Conservation (phyloP, 1,140 invertebrate genomes). For the Hirudo medicinalis region DNA sequence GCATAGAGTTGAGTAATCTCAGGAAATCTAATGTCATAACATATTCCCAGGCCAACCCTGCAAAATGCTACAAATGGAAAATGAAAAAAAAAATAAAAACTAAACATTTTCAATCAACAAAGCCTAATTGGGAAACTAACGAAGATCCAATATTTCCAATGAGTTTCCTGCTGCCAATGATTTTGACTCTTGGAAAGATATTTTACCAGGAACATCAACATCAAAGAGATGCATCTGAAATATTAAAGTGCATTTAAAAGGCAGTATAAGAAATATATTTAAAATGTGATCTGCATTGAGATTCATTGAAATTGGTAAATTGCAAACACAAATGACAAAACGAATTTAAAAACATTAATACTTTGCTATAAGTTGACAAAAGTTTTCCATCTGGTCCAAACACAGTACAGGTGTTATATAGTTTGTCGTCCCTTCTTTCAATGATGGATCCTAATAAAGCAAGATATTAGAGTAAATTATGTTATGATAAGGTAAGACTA, state of each 20-base stretch:
- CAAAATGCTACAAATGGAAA: constrained; percentile 45
- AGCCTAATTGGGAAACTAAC: constrained; percentile 28
- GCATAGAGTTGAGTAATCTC: constrained; percentile 74
- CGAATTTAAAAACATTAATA: constrained; percentile 23
- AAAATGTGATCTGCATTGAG: not conserved
- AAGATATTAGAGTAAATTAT: constrained; percentile 1
- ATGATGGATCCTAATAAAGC: constrained; percentile 57
- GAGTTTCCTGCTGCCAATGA: constrained; percentile 60
- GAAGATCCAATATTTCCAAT: constrained; percentile 59
- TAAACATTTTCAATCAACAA: constrained; percentile 16
- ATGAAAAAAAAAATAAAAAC: constrained; percentile 6
- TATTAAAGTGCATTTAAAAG: too few species aligned
- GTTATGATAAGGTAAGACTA: not conserved
- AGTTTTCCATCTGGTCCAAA: constrained; percentile 67
- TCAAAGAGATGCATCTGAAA: constrained; percentile 79
- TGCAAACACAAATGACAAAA: not conserved
- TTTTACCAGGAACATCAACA: constrained; percentile 80
- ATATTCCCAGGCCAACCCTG: constrained; percentile 79
- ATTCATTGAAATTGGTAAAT: not conserved
- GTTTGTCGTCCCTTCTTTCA: constrained; percentile 54
- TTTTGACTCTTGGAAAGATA: constrained; percentile 84
- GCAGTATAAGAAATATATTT: not conserved
- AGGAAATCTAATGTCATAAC: constrained; percentile 82
- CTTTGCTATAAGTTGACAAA: constrained; percentile 45
- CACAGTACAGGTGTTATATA: constrained; percentile 81